Evolutionary conservation across 2,797 vertebrate genomes (phyloP).

Genomic region (Gallirallus australis): DNA sequence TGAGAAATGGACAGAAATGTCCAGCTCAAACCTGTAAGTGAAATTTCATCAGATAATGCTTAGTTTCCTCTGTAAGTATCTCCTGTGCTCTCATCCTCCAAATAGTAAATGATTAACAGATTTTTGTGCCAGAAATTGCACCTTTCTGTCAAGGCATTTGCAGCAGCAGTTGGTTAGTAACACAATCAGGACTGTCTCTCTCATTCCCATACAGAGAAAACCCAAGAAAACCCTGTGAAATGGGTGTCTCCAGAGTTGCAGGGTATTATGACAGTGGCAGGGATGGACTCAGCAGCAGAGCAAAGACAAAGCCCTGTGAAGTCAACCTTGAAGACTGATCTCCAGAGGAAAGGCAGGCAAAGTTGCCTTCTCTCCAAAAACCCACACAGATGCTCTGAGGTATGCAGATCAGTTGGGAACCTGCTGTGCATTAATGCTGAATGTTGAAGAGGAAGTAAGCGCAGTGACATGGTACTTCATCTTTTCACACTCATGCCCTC

Average conservation of each 20-base stretch:
- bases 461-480: not conserved
- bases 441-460: not conserved
- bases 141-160: not conserved
- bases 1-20: slow-evolving; percentile 15
- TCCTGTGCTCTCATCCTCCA: not conserved
- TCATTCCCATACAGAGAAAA: not conserved
- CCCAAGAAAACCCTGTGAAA: not conserved
- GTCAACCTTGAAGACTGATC: not conserved
- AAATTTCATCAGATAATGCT: not conserved
- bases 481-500: not conserved
- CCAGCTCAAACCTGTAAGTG: not conserved
- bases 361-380: not conserved
- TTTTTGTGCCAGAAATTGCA: not conserved
- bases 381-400: not conserved
- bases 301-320: not conserved
- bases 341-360: not conserved
- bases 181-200: not conserved
- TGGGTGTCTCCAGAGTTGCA: not conserved
- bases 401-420: not conserved
- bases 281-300: not conserved
- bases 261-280: not conserved
- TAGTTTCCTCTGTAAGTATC: not conserved
- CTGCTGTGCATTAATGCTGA: not conserved
- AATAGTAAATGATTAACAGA: not conserved
- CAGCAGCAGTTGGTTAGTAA: not conserved